Evolutionary conservation across 1,140 invertebrate species (phyloP).

Genomic region (Mylabris phalerata): DNA sequence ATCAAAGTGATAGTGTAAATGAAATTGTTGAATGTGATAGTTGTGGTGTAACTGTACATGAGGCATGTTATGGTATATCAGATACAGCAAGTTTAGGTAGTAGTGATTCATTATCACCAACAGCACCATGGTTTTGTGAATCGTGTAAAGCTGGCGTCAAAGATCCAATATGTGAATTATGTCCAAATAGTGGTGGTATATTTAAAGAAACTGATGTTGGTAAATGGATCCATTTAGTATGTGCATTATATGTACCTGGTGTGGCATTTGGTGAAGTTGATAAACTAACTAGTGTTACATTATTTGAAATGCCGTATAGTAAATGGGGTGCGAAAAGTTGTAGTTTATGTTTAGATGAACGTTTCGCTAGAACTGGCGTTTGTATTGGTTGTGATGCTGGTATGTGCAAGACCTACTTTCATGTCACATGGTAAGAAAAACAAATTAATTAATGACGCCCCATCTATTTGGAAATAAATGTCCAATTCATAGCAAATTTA

Average conservation of each 20-base stretch:
- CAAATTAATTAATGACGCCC: background rate
- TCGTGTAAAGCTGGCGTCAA: constrained; percentile 88
- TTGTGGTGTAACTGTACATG: constrained; percentile 92
- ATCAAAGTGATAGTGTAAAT: constrained; percentile 86
- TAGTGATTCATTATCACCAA: constrained; percentile 85
- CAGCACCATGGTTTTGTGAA: constrained; percentile 98
- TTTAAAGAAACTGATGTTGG: constrained; percentile 95
- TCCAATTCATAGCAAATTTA: too few relatives aligned
- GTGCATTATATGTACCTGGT: constrained; percentile 45
- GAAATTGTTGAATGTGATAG: constrained; percentile 96
- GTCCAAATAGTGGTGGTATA: constrained; percentile 84
- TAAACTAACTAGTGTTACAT: constrained; percentile 73
- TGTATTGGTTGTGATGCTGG: constrained; percentile 96
- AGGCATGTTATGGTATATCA: constrained; percentile 94
- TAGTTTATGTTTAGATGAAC: constrained; percentile 77
- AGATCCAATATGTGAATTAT: constrained; percentile 81
- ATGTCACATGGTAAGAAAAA: constrained; percentile 82
- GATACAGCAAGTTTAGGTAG: constrained; percentile 86
- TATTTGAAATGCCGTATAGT: constrained; percentile 93
- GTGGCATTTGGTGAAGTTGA: constrained; percentile 95
- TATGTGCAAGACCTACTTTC: constrained; percentile 95
- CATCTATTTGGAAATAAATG: too few relatives aligned
- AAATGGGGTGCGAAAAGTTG: constrained; percentile 90
- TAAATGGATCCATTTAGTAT: constrained; percentile 96
- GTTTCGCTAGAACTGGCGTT: constrained; percentile 85